Evolutionary conservation across 2,888 invertebrate species (phyloP).

Genomic region (Cephus runcator): DNA sequence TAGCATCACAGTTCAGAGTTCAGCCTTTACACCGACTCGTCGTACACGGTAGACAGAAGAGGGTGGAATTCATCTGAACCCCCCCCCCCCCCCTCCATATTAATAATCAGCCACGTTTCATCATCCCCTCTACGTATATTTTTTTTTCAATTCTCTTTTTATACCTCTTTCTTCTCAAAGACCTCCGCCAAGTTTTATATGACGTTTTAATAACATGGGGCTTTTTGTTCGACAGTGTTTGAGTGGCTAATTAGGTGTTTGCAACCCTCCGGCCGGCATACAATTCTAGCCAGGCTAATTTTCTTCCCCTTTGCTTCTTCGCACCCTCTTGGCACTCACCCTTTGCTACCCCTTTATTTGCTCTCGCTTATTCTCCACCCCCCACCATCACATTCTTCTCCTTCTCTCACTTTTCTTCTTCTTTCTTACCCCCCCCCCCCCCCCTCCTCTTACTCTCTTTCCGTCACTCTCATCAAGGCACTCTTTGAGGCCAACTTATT

Average conservation of each 20-base stretch:
- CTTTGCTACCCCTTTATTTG: background rate
- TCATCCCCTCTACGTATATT: too few relatives aligned
- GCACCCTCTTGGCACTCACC: slow-evolving; percentile 14
- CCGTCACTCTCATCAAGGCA: background rate
- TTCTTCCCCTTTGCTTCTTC: slow-evolving; percentile 30
- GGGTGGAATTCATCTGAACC: too few relatives aligned
- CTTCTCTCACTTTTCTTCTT: slow-evolving; percentile 27
- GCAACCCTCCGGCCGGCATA: slow-evolving; percentile 39
- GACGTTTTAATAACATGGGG: slow-evolving; percentile 53
- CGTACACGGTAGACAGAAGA: too few relatives aligned
- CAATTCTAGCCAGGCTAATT: slow-evolving; percentile 51
- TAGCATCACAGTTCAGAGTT: too few relatives aligned
- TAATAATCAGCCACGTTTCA: too few relatives aligned
- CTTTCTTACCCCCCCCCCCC: background rate
- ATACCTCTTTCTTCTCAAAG: background rate
- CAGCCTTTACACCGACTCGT: too few relatives aligned
- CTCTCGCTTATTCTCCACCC: background rate
- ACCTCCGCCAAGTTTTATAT: slow-evolving; percentile 34
- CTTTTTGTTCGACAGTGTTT: slow-evolving; percentile 51
- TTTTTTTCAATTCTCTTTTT: too few relatives aligned
- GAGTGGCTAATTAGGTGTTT: slow-evolving; percentile 56
- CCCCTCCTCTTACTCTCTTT: background rate
- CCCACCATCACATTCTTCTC: too few relatives aligned
- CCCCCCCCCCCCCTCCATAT: too few relatives aligned
- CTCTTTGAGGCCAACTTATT: background rate